Conservation (phyloP, 2,888 invertebrate genomes). For the Cacoxenus indagator region DNA sequence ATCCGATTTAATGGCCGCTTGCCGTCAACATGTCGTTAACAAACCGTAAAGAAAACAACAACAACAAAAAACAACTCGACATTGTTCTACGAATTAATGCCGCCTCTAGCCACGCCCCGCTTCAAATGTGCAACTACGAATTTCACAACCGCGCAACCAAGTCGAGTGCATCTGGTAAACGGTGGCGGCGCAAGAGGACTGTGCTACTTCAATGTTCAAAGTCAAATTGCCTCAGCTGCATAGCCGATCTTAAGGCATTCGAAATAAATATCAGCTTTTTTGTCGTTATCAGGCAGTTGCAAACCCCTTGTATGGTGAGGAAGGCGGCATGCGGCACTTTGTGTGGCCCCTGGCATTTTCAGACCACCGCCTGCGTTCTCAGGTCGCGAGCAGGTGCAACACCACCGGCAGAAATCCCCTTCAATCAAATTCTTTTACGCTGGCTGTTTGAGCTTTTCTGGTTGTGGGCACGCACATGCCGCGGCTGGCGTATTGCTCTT, state of each 20-base stretch:
- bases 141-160: not conserved
- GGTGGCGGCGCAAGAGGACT: not conserved
- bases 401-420: not conserved
- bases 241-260: not conserved
- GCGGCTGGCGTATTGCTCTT: not conserved
- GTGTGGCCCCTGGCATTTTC: not conserved
- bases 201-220: not conserved
- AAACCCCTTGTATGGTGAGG: not conserved
- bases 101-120: not conserved
- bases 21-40: conserved; percentile 63
- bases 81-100: not conserved
- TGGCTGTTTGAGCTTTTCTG: no score
- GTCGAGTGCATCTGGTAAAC: no score
- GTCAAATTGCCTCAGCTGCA: conserved; percentile 6
- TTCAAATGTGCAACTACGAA: not conserved
- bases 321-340: not conserved
- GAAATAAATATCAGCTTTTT: not conserved
- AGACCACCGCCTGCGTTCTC: not conserved
- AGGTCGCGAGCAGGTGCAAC: not conserved
- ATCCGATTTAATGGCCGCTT: conserved; percentile 52
- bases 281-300: not conserved
- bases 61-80: not conserved
- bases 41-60: conserved; percentile 16
- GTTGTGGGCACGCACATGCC: no score
- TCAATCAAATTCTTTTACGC: not conserved